A percentile compares a stretch with the other conserved stretches of the same genome.
Evolutionary conservation across 1,140 invertebrate genomes (phyloP).

Genomic region (Hycleus cichorii): DNA sequence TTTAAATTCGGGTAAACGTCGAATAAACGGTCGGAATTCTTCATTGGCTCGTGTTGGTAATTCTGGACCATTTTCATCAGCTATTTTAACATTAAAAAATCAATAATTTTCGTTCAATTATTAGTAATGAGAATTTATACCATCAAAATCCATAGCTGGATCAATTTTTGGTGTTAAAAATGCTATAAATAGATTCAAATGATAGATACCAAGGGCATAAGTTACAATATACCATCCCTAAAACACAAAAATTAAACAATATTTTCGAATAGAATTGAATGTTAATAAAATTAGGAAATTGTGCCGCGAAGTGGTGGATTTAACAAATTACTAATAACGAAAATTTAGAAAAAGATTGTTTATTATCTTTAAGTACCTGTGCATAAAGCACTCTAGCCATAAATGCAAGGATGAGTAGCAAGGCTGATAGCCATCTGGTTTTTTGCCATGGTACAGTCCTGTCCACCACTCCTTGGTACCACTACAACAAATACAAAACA

Average conservation of each 20-base stretch:
- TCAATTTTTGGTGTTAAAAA: slow-evolving; percentile 99
- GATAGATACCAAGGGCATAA: slow-evolving; percentile 97
- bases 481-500: slow-evolving; percentile 37
- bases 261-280: background rate
- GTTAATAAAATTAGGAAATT: background rate
- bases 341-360: slow-evolving; percentile 6
- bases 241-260: slow-evolving; percentile 39
- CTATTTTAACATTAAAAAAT: slow-evolving; percentile 29
- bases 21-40: slow-evolving; percentile 98
- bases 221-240: slow-evolving; percentile 99
- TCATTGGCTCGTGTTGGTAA: slow-evolving; percentile 92
- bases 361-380: slow-evolving; percentile 30
- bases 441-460: slow-evolving; percentile 40
- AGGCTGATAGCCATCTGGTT: slow-evolving; percentile 34
- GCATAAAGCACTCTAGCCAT: slow-evolving; percentile 35
- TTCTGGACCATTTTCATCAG: slow-evolving; percentile 75
- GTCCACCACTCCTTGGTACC: slow-evolving; percentile 41
- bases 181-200: slow-evolving; percentile 98
- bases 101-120: background rate
- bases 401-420: slow-evolving; percentile 33
- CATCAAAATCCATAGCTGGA: slow-evolving; percentile 89
- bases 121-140: slow-evolving; percentile 44
- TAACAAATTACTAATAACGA: background rate
- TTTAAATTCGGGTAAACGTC: slow-evolving; percentile 97
- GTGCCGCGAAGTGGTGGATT: slow-evolving; percentile 22